A percentile compares a stretch with the other conserved stretches of the same genome.
phyloP scores from a whole-genome alignment of 2,113 vertebrate genomes.

The Delphinus delphis region DNA sequence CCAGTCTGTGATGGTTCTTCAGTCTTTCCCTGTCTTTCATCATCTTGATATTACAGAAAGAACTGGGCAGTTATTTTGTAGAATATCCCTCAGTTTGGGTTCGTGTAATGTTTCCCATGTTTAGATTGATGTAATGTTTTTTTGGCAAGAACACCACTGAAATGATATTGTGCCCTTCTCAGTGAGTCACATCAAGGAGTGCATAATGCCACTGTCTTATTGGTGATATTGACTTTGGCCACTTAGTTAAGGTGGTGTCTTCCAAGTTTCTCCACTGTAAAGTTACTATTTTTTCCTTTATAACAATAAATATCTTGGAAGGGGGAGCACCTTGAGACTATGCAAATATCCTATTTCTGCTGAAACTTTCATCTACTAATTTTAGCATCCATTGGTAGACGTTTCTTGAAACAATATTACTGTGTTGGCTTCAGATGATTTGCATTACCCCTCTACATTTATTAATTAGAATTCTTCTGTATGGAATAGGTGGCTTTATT shows the following conservation, averaged over 20 bases:
- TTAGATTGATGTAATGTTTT: background rate
- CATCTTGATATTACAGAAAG: background rate
- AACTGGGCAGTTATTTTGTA: background rate
- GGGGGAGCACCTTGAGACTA: background rate
- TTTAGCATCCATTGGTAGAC: background rate
- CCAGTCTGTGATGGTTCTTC: background rate
- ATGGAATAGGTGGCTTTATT: background rate
- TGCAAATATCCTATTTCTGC: background rate
- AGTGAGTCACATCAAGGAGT: background rate
- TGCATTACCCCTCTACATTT: background rate
- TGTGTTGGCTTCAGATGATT: background rate
- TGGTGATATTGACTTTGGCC: background rate
- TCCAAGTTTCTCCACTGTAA: background rate
- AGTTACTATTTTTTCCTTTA: background rate
- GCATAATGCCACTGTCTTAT: background rate
- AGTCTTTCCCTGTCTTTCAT: background rate
- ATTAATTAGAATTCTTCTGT: conserved; percentile 23
- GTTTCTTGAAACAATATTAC: background rate
- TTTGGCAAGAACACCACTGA: background rate
- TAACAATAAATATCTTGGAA: background rate
- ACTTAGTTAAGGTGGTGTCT: background rate
- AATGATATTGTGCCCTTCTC: background rate
- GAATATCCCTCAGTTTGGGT: background rate
- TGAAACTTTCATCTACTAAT: background rate
- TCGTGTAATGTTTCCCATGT: background rate